Base-by-base conservation (phyloP, 2,797 vertebrate genomes). In the Melanotaenia nigrans region DNA sequence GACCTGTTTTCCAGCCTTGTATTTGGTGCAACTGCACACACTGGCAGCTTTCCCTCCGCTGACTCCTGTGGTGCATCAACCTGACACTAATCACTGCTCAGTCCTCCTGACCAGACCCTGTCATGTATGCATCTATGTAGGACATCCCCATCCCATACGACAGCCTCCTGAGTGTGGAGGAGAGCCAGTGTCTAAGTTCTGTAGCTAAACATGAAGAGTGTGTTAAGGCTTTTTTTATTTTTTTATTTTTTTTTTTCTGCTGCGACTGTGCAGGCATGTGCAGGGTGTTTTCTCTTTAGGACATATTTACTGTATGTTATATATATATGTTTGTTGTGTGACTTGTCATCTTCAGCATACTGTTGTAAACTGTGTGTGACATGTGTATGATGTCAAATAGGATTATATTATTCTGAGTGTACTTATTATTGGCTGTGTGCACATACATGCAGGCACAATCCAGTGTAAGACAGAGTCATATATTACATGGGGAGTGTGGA, bases 111-210 rank as follows among this genome's bases (percentile, higher is more conserved):
- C 83, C 73, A 25, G 84, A 79, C 49, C 25, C 65, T 63, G 74
- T 75, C 84, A 79, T 75, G 78, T 45, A 16, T 83, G 71, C 20
- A 18, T 79, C 64, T 74, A 68, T 70, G 71, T 63, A 58, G 56
- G 55, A 16, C 73, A 66, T 63, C 76, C 61, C 47, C 68, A 71
- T 68, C 61, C 47, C 68, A 71, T 68, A 77, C 84, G 89, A 90
- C 87, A 86, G 75, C 49, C 28, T 22, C 84, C 73, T 32, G 32
- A 6, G 78, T 79, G 58, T 25, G 62, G 65, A 2, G 40, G 62
- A n/a, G 65, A 55, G 71, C 72, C 59, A 57, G 71, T 54, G 61
- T 79, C 77, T 89, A 79, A 85, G 90, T 85, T 87, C 60, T 51
- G 78, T 61, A 30, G 54, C 67, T 60, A 83, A 73, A 75, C 88